Base-by-base conservation (phyloP, 2,888 invertebrate species). In the Asteroscopus sphinx region DNA sequence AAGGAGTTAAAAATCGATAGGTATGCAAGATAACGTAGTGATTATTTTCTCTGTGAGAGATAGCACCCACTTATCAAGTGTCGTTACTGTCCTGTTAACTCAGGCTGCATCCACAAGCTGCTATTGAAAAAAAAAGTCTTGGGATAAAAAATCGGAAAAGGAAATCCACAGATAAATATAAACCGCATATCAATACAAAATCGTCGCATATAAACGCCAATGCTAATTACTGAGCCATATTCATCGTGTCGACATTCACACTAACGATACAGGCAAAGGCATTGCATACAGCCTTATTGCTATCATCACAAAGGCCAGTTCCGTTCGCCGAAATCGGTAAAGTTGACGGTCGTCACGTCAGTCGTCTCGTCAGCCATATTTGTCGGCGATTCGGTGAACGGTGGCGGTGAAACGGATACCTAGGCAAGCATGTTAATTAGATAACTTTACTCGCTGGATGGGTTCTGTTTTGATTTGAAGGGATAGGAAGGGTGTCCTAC, bases 231-330 rank as follows among this genome's bases (percentile, higher is more conserved):
- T 13, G 54, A 28, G 33, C 71, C 63, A 44, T 76, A 73, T 65
- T 63, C 58, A 58, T 40, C 16, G 54, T 67, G 64, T 58, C 77
- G 78, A 74, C 78, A 76, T 80, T 71, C 67, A 74, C 61, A 72
- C 59, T 61, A 62, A 60, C 68, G 65, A 75, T 72, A 59, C 57
- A 52, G 40, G 41, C 17, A 51, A 11, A 55, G 41, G 26, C 44
- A 55, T 46, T 15, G 37, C 37, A 28, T 17, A 54, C 72, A 63
- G 59, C 78, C 77, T 80, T 85, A 84, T 73, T 42, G 2, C 56
- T 41, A 68, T 56, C 25, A 28, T 0, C 30, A 63, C 73, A 83
- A 73, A 78, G 85, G 69, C 69, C 63, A 76, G 57, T 81, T 79
- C 79, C 63, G 76, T 60, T 56, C 65, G 60, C 47, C 65, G 44